Base-by-base conservation (phyloP, 2,888 invertebrate species). In the Aphelenchoides bicaudatus region DNA sequence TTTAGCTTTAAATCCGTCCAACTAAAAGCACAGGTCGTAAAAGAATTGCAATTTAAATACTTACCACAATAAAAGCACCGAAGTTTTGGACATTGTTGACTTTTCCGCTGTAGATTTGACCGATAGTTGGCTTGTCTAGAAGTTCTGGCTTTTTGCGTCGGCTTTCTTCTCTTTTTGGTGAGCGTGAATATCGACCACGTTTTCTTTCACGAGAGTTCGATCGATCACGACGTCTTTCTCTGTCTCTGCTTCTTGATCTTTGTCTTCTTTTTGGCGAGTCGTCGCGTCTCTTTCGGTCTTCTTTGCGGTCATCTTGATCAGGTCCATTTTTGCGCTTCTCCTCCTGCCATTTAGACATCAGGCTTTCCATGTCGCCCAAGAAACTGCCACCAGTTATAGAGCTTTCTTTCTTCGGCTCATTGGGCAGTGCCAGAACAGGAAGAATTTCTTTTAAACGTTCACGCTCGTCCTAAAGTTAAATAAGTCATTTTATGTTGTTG, bases 61-160 rank as follows among this genome's bases (percentile, higher is more conserved):
- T 8, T 54, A 64, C 72, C 59, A 61, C 91, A 0, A 94, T 91
- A 80, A 98, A 98, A 79, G 94, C 94, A 1, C 98, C 98, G 82
- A 96, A 99, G n/a, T 89, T 88, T 53, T 93, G 91, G 67, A 94
- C 89, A 74, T 91, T 94, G 0, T 91, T 90, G 0, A 98, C 91
- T 81, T 90, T 88, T 0, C 93, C 98, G 63, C 85, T 85, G 79
- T 93, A 96, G 68, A 98, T 90, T 85, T 87, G 80, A 56, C 83
- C 83, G 28, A 83, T 80, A 70, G 77, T 81, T 28, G 84, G 84
- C 64, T 83, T 83, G 39, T 81, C 77, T 0, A 83, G 82, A 54
- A 82, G 68, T 21, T 78, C 58, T 2, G 34, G 49, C 25, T 47
- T 47, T 6, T 54, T 52, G 67, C 54, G 58, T 61, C 61, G 37